A percentile compares a stretch with the other conserved stretches of the same genome.
These are phyloP conservation scores for Bimastos eiseni DNA, from an alignment of 2,888 invertebrate species.

Conservation along the genomic window DNA sequence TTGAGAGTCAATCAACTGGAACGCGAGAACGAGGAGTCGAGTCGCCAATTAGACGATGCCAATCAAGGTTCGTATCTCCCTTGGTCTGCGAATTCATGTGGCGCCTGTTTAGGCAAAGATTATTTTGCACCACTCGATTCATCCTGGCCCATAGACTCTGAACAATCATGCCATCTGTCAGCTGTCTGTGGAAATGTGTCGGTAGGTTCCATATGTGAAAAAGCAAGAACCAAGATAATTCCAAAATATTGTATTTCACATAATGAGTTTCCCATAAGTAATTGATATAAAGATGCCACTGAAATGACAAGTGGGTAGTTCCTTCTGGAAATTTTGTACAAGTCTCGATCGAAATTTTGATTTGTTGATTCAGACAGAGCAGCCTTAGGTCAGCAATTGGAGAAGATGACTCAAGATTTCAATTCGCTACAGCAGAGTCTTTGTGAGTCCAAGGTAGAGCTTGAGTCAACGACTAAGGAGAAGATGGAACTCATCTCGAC, in stretches of 20 bases:
- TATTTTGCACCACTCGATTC: too few species aligned
- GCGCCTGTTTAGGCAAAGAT: not conserved
- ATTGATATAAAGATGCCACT: too few species aligned
- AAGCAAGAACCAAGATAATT: too few species aligned
- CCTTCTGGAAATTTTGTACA: not conserved
- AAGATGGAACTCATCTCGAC: not conserved
- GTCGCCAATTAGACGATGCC: not conserved
- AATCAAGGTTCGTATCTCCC: not conserved
- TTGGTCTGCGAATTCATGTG: not conserved
- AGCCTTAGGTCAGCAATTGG: not conserved
- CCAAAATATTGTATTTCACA: too few species aligned
- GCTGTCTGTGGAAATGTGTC: too few species aligned
- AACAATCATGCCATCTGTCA: too few species aligned
- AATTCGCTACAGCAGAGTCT: not conserved
- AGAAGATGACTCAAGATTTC: not conserved
- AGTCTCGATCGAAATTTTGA: not conserved
- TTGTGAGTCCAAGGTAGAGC: not conserved
- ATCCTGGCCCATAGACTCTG: too few species aligned
- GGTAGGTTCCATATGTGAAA: too few species aligned
- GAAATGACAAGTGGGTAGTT: too few species aligned
- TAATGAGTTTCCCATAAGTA: too few species aligned
- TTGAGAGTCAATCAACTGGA: not conserved
- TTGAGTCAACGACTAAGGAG: not conserved
- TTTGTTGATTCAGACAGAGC: not conserved
- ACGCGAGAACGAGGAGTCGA: not conserved